Conservation (phyloP, 92 coral and sea anemone genomes). For the Epizoanthus rinbou region DNA sequence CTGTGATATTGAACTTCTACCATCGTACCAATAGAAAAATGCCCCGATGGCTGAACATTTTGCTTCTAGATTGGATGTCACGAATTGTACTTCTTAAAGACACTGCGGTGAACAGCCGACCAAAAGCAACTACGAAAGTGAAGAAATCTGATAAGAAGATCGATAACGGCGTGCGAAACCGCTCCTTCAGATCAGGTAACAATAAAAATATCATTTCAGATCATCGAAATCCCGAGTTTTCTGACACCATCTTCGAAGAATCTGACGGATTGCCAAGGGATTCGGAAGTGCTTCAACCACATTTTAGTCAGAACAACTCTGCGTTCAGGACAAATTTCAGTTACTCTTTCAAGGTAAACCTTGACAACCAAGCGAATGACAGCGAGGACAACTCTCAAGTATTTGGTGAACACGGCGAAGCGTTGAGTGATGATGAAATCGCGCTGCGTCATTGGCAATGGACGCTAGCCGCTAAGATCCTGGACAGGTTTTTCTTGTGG, state of each 20-base stretch:
- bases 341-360: conserved; percentile 38
- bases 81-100: conserved; percentile 70
- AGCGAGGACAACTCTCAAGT: conserved; percentile 31
- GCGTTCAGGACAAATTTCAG: conserved; percentile 27
- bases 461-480: conserved; percentile 79
- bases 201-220: conserved; percentile 23
- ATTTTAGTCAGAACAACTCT: conserved; percentile 16
- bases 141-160: not conserved
- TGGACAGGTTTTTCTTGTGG: conserved; percentile 77
- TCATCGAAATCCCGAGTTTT: conserved; percentile 34
- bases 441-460: conserved; percentile 79
- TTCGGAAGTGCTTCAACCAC: conserved; percentile 43
- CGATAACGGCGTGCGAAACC: not conserved
- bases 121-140: not conserved
- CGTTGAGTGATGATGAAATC: conserved; percentile 66
- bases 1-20: conserved; percentile 89
- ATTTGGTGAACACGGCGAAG: conserved; percentile 49
- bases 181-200: conserved; percentile 12
- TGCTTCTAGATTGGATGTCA: conserved; percentile 84
- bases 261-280: conserved; percentile 10
- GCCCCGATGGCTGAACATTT: conserved; percentile 78
- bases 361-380: conserved; percentile 26
- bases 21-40: conserved; percentile 93
- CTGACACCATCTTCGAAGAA: conserved; percentile 31
- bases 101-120: conserved; percentile 36